Evolutionary conservation across 2,113 vertebrate genomes (phyloP).

Genomic region (Passer domesticus): DNA sequence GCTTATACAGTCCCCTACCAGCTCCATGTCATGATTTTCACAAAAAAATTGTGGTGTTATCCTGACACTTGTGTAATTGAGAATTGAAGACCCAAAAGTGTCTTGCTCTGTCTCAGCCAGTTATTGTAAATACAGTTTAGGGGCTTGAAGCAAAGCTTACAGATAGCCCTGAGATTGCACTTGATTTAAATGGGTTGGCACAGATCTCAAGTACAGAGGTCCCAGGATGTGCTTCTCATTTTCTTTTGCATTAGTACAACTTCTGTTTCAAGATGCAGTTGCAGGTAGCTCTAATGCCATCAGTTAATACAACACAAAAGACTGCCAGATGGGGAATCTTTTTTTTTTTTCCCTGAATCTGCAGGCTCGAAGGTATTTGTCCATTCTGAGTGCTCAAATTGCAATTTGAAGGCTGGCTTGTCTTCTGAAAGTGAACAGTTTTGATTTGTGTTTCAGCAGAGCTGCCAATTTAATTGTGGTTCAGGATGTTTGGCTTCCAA

Average conservation of each 20-base stretch:
- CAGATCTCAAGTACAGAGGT: background rate
- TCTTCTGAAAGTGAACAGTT: background rate
- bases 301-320: background rate
- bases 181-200: background rate
- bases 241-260: background rate
- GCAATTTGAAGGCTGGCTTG: background rate
- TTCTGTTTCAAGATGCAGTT: background rate
- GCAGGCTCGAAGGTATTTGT: background rate
- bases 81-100: background rate
- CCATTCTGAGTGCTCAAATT: background rate
- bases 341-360: background rate
- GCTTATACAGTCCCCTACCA: background rate
- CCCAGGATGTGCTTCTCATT: background rate
- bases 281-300: background rate
- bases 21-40: background rate
- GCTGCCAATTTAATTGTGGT: background rate
- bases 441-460: background rate
- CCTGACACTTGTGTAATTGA: background rate
- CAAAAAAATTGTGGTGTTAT: background rate
- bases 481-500: background rate
- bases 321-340: background rate
- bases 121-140: background rate
- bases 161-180: background rate
- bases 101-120: background rate
- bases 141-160: background rate